Percentiles rank a stretch among this genome's conserved stretches.
These are phyloP conservation scores for Oryzias celebensis DNA, from an alignment of 2,113 vertebrate genomes.

Conservation along the genomic window DNA sequence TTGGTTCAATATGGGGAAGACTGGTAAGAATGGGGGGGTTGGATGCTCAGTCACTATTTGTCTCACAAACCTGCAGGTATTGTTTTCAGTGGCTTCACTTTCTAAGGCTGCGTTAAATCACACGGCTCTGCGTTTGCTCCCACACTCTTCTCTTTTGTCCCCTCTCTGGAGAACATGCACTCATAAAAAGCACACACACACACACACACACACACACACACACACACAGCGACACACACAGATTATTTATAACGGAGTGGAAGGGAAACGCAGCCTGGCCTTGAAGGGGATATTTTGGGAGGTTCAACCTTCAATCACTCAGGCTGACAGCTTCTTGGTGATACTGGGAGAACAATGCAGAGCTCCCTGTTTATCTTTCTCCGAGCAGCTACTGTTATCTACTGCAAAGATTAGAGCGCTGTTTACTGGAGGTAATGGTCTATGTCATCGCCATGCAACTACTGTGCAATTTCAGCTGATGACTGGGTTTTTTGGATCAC, in stretches of 20 bases:
- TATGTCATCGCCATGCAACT: slow-evolving; percentile 59
- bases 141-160: slow-evolving; percentile 20
- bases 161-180: slow-evolving; percentile 11
- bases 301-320: slow-evolving; percentile 62
- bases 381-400: slow-evolving; percentile 49
- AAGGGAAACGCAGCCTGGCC: slow-evolving; percentile 50
- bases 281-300: slow-evolving; percentile 69
- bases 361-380: slow-evolving; percentile 64
- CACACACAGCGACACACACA: slow-evolving; percentile 6
- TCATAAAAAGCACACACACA: slow-evolving; percentile 29
- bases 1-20: too few relatives aligned
- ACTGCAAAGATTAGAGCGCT: slow-evolving; percentile 36
- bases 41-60: slow-evolving; percentile 53
- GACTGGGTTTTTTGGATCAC: slow-evolving; percentile 2
- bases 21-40: not conserved
- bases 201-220: not conserved
- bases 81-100: slow-evolving; percentile 67
- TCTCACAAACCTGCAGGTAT: slow-evolving; percentile 63
- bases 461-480: slow-evolving; percentile 42
- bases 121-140: slow-evolving; percentile 37
- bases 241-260: slow-evolving; percentile 73
- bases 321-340: slow-evolving; percentile 57
- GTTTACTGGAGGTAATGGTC: slow-evolving; percentile 59
- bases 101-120: slow-evolving; percentile 35
- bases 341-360: slow-evolving; percentile 68